Conservation (phyloP, 92 coral and sea anemone genomes). For the Porites lobata region DNA sequence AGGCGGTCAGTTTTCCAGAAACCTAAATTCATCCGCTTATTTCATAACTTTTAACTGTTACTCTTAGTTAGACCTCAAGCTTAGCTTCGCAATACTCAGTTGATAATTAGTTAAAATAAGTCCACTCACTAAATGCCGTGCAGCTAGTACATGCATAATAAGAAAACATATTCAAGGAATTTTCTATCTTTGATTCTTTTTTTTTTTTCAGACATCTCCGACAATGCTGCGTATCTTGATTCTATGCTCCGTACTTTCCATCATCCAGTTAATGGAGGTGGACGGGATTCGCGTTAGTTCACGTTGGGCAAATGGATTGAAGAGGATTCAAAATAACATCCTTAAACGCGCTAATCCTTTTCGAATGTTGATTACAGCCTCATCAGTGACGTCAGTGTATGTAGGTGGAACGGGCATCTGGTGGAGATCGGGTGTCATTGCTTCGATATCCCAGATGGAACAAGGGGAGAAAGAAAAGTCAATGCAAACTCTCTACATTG, state of each 20-base stretch:
- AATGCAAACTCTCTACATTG: not conserved
- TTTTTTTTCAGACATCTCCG: not conserved
- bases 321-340: constrained; percentile 7
- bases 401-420: not conserved
- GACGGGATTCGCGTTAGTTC: not conserved
- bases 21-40: too few species aligned
- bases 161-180: too few species aligned
- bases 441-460: constrained; percentile 15
- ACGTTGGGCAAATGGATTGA: constrained; percentile 1
- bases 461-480: constrained; percentile 7
- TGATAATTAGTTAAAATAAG: too few species aligned
- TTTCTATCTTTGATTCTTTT: too few species aligned
- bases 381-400: not conserved
- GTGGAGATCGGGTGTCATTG: not conserved
- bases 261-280: not conserved
- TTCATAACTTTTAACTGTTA: too few species aligned
- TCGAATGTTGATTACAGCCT: constrained; percentile 2
- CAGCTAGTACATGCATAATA: too few species aligned
- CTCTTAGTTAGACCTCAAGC: too few species aligned
- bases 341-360: constrained; percentile 14
- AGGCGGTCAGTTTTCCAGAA: too few species aligned
- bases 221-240: constrained; percentile 16
- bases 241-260: constrained; percentile 19
- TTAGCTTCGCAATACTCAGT: too few species aligned
- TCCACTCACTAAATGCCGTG: too few species aligned